Base-by-base conservation (phyloP, 2,888 invertebrate species). In the Pimpla rufipes region DNA sequence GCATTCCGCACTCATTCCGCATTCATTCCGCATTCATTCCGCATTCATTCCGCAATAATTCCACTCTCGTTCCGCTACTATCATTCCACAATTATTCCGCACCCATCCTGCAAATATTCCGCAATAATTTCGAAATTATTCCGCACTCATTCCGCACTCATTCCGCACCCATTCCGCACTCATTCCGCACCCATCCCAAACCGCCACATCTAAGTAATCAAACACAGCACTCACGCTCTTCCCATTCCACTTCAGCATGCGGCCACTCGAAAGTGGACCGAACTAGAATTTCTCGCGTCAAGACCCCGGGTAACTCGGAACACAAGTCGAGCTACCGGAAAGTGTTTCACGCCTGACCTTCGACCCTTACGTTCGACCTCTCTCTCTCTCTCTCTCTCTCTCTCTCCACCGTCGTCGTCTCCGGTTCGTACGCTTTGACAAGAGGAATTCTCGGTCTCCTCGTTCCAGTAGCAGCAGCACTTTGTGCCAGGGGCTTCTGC, bases 291-390 rank as follows among this genome's bases (percentile, higher is more conserved):
- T 35, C 16, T 59, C 35, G 47, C 16, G 21, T 23, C 67, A 37
- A 42, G 21, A 40, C 40, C 5, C 50, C 1, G 23, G 16, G 18
- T 57, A 29, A 16, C 52, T 42, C 29, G 42, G 29, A 62, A 59
- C 50, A 35, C 40, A 55, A 66, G n/a, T 55, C 62, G 52, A 67
- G 37, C 47, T 47, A 77, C 66, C 71, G 57, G 57, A 76, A 73
- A 67, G 81, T 76, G 42, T 66, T 76, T 67, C 76, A 71, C 76
- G 81, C 57, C 77, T 81, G 77, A 77, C 57, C 76, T 67, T 73
- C 71, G 71, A 77, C 67, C 57, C 76, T 81, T 57, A 66, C 57
- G 57, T 77, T 67, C 77, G 76, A 66, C 70, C 80, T 70, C 52
- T 18, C 64, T 40, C 52, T 29, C 29, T 29, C 5, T 29, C 29